Base-by-base conservation (phyloP, 2,888 invertebrate genomes). In the Lasioglossum vierecki region DNA sequence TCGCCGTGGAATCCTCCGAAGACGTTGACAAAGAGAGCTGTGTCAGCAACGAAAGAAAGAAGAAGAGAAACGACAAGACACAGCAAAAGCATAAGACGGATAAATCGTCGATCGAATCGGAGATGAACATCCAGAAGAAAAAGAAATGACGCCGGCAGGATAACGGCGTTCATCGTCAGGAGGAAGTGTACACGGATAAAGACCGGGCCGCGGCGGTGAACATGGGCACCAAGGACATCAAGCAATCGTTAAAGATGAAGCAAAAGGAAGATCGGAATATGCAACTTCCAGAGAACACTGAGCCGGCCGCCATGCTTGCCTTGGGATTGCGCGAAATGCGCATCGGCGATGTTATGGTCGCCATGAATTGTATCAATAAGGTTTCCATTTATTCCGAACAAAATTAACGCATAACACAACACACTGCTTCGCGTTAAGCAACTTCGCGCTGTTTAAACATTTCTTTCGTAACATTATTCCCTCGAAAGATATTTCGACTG, bases 181-280 rank as follows among this genome's bases (percentile, higher is more conserved):
- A 98, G 90, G 98, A 98, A 93, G 95, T 98, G 39, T 98, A 98
- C 92, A 98, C 98, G 35, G 98, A 98, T 94, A 98, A 98, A 93
- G 98, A 98, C 94, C 96, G 98, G 9, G 98, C 98, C 0, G 98
- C 98, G 0, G 98, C 98, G 0, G 98, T 98, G 26, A 97, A 98
- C 92, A 94, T 98, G 96, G 98, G 98, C 0, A 97, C 97, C n/a
- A 97, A 96, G 86, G 98, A 98, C 93, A 98, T 98, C 86, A 98
- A 98, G 93, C 97, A 97, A 89, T 98, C 98, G 57, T 95, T 98
- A 87, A 97, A 97, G 93, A 95, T 98, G 90, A 98, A 98, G 93
- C 96, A 97, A 91, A 97, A 97, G 89, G 97, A 97, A 86, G 98
- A 98, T 93, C 96, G 97, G 44, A 97, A 97, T 91, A 94, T 98